Conservation (phyloP, 1,140 invertebrate genomes). For the Camponotus floridanus region DNA sequence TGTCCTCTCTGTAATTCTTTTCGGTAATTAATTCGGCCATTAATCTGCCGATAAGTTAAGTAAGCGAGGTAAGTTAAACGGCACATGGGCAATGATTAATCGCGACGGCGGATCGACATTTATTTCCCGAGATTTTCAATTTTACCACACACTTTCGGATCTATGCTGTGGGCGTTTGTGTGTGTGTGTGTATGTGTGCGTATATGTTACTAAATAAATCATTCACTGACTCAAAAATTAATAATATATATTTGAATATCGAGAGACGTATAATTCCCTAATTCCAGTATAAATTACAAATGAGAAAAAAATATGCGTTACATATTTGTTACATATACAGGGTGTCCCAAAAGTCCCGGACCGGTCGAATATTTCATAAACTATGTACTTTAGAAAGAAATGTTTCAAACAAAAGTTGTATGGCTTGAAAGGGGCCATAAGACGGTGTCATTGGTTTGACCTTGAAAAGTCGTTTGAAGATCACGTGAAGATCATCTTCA, state of each 20-base stretch:
- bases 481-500: too few species aligned
- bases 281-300: neutral
- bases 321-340: too few species aligned
- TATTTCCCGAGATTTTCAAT: slow-evolving; percentile 1
- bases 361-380: too few species aligned
- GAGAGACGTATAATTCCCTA: neutral
- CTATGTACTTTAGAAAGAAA: too few species aligned
- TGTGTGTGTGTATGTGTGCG: neutral
- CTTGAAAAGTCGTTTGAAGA: too few species aligned
- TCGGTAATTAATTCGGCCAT: slow-evolving; percentile 47
- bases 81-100: slow-evolving; percentile 21
- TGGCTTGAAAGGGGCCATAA: too few species aligned
- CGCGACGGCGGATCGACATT: neutral
- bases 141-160: neutral
- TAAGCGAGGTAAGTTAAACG: slow-evolving; percentile 12
- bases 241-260: neutral
- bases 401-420: too few species aligned
- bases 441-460: too few species aligned
- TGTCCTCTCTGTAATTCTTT: slow-evolving; percentile 5
- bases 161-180: too few species aligned
- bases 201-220: neutral
- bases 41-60: slow-evolving; percentile 41
- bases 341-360: too few species aligned
- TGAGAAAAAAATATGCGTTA: neutral
- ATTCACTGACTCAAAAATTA: neutral